Percentiles rank a stretch among this genome's conserved stretches.
These are phyloP conservation scores for Pantala flavescens DNA, from an alignment of 1,140 invertebrate genomes.

Conservation along the genomic window DNA sequence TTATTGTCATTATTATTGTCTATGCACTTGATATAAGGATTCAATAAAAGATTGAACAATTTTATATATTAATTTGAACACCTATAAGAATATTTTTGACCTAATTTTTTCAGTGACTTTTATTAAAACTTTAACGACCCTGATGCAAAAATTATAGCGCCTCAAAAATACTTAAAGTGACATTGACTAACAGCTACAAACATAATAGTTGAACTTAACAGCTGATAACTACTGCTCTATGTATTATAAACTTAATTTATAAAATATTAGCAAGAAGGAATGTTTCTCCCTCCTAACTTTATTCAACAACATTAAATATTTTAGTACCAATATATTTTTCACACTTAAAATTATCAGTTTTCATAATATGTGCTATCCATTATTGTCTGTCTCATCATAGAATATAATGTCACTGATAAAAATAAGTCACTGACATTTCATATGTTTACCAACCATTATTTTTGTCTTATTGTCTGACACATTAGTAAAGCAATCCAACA, in stretches of 20 bases:
- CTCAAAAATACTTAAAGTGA: not conserved
- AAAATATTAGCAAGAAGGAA: not conserved
- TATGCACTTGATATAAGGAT: not conserved
- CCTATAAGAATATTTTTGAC: slow-evolving; percentile 9
- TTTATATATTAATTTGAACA: not conserved
- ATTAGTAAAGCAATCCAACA: not conserved
- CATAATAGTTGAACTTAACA: not conserved
- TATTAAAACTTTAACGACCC: slow-evolving; percentile 4
- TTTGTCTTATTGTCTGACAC: slow-evolving; percentile 9
- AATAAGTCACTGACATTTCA: slow-evolving; percentile 7
- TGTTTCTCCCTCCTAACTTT: not conserved
- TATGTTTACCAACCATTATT: not conserved
- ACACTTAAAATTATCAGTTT: slow-evolving; percentile 11
- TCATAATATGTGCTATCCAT: not conserved
- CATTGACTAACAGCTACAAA: slow-evolving; percentile 1
- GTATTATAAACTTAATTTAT: not conserved
- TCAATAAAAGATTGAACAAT: slow-evolving; percentile 8
- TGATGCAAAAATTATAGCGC: not conserved
- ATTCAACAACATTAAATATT: slow-evolving; percentile 9
- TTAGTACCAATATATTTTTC: slow-evolving; percentile 10
- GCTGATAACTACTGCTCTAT: not conserved
- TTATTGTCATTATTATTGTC: not conserved
- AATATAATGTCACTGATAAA: slow-evolving; percentile 8
- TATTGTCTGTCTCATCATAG: not conserved
- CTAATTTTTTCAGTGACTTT: not conserved